phyloP scores from a whole-genome alignment of 2,797 vertebrate species.

The Chloroceryle inda region DNA sequence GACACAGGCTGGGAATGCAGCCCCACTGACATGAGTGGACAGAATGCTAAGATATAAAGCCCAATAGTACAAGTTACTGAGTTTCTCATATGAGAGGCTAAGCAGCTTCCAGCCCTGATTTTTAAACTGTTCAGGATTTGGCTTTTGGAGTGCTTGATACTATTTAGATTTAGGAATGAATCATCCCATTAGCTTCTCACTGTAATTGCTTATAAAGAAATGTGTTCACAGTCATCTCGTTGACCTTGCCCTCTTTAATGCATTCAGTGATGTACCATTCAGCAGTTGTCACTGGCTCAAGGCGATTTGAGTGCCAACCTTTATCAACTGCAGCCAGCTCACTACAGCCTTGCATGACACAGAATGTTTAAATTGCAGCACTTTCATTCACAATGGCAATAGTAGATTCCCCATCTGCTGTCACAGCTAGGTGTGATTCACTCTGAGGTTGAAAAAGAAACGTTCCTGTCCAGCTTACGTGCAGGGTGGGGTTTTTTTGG shows the following conservation, averaged over 20 bases:
- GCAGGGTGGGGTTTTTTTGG: no score
- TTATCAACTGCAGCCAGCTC: background rate
- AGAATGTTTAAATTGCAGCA: background rate
- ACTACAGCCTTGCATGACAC: background rate
- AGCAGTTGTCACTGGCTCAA: background rate
- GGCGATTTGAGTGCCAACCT: background rate
- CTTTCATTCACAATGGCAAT: background rate
- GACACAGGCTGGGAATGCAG: background rate
- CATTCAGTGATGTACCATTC: background rate
- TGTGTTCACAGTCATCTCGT: background rate
- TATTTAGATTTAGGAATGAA: slow-evolving; percentile 37
- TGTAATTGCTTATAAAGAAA: background rate
- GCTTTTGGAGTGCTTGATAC: background rate
- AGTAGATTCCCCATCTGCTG: slow-evolving; percentile 41
- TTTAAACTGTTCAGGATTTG: background rate
- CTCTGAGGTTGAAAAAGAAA: slow-evolving; percentile 21
- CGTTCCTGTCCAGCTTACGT: background rate
- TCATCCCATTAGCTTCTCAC: background rate
- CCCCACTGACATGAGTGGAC: background rate
- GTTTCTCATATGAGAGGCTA: background rate
- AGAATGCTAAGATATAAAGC: background rate
- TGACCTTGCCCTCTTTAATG: background rate
- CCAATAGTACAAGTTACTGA: background rate
- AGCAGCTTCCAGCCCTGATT: background rate
- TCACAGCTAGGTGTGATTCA: slow-evolving; percentile 57